Base-by-base conservation (phyloP, 2,888 invertebrate genomes). In the Ochlodes sylvanus region DNA sequence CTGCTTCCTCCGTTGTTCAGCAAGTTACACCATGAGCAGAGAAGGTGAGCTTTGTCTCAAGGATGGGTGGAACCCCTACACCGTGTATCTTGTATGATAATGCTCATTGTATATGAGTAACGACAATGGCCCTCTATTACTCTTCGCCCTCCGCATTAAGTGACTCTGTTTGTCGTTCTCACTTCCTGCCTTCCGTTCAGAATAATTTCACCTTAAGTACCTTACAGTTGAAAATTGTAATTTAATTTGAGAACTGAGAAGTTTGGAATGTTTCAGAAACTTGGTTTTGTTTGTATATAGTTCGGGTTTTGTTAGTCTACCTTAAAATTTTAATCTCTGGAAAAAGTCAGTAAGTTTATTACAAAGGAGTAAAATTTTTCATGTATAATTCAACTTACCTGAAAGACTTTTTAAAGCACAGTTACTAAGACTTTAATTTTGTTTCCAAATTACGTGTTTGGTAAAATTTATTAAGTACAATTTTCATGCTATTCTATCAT, bases 81-180 rank as follows among this genome's bases (percentile, higher is more conserved):
- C 17, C 21, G 12, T 19, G 54, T 47, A 14, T 17, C 12, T 42
- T 27, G 32, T 17, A 58, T 50, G 38, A 38, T 57, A 57, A 57
- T 38, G 15, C 38, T 57, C 38, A 57, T 57, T 57, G 41, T 57
- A 41, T 41, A 19, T 57, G 38, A 57, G 17, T 38, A 19, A 57
- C 14, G 57, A 57, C 57, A 38, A 38, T 38, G 41, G 17, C 57
- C 15, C 19, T 38, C 57, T 41, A 34, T 41, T 19, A 61, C 17
- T 34, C 34, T 56, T 32, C 34, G 34, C 38, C 34, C 56, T 34
- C 34, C 38, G 56, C 56, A 34, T 34, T 56, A 56, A 56, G 34
- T 86, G 86, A 87, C 86, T 88, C 84, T 86, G 85, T 86, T 76
- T 63, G 85, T 83, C 87, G 83, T 85, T 82, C 81, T 83, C 84